Base-by-base conservation (phyloP, 92 coral and sea anemone genomes). In the Epizoanthus fatuus region DNA sequence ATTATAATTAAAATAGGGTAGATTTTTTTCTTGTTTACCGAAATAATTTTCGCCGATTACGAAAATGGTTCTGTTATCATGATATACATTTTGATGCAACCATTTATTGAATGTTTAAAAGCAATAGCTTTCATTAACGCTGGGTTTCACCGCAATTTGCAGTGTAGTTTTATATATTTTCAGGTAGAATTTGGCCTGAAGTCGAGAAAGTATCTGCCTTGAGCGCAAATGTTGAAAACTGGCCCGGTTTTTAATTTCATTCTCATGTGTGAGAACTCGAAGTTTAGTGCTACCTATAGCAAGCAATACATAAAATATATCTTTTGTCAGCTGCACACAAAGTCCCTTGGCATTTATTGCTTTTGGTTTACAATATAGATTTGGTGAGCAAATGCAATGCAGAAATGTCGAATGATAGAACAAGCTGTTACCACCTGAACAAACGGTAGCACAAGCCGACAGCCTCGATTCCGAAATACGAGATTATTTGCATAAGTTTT, bases 341-440 rank as follows among this genome's bases (percentile, higher is more conserved):
- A 70, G 47, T 42, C 32, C n/a, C 75, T 70, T 22, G 56, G 56
- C 49, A 45, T 42, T 20, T 45, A 70, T 20, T 70, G 75, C 54
- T 56, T 75, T 75, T 56, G 66, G 51, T 71, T 71, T 71, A 37
- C 72, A 66, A 66, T 66, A 38, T 66, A 35, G 49, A 7, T 66
- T 71, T 45, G 39, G 59, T 71, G 76, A 71, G 39, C 11, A 71
- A 22, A 35, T 71, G 38, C 16, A 10, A 44, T 2, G 7, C 39
- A 75, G 60, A 54, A 55, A 75, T n/a, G 80, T 15, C 40, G 66
- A 75, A 74, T 37, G 58, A 6, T 7, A 66, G 66, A 53, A 35
- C 64, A 75, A 75, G 80, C 9, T 75, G 25, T 29, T n/a, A 2
- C 12, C 80, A 75, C 80, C 80, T 75, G 80, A 75, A 75, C 80